These are phyloP conservation scores for Drosophila glabriapex DNA, from an alignment of 2,888 invertebrate genomes.

Conservation along the genomic window DNA sequence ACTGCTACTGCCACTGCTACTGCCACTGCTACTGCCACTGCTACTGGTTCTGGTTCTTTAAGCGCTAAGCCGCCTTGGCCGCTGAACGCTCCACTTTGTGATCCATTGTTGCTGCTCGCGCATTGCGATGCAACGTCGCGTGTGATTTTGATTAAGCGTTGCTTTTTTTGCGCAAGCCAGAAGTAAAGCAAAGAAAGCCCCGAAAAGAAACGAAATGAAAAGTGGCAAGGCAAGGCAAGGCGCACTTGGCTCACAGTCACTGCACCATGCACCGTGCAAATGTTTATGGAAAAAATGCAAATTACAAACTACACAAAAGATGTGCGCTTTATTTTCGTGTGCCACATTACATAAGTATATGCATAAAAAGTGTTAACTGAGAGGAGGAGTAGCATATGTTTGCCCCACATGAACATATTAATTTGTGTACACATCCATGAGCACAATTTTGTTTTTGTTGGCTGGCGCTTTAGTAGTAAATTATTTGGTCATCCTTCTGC, in stretches of 20 bases:
- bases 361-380: neutral
- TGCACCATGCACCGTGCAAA: constrained; percentile 24
- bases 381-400: neutral
- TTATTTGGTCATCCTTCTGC: constrained; percentile 35
- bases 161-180: constrained; percentile 52
- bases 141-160: constrained; percentile 78
- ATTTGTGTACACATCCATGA: constrained; percentile 3
- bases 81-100: constrained; percentile 54
- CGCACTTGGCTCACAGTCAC: constrained; percentile 33
- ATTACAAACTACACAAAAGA: constrained; percentile 50
- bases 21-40: neutral
- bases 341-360: neutral
- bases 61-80: constrained; percentile 47
- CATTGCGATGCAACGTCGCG: constrained; percentile 71
- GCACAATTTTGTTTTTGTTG: constrained; percentile 1
- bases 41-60: constrained; percentile 2
- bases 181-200: constrained; percentile 21
- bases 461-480: constrained; percentile 23
- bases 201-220: constrained; percentile 44
- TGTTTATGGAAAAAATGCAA: constrained; percentile 42
- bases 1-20: neutral
- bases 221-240: constrained; percentile 31
- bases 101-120: constrained; percentile 60
- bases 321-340: neutral
- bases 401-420: constrained; percentile 9